phyloP scores from a whole-genome alignment of 35 echinoderm and acorn worm species.

The Acanthaster planci region DNA sequence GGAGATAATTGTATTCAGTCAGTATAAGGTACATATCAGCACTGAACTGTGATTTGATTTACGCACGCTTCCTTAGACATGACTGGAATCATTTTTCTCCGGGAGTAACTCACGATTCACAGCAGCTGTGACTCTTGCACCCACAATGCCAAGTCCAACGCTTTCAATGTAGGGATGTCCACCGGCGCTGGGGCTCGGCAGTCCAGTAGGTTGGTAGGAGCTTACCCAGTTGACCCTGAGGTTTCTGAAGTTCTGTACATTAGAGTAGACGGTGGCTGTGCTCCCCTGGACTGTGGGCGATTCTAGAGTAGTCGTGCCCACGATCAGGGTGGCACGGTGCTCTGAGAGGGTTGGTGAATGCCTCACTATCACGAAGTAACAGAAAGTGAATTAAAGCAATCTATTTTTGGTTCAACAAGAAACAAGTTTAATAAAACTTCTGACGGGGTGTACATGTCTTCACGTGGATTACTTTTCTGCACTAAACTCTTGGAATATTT shows the following conservation, averaged over 20 bases:
- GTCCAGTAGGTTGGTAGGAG: background rate
- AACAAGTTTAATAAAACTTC: too few relatives aligned
- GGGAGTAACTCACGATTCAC: slow-evolving; percentile 18
- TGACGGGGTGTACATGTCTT: too few relatives aligned
- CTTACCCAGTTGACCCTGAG: background rate
- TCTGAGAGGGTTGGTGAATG: background rate
- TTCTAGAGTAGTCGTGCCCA: slow-evolving; percentile 29
- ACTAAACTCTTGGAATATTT: too few relatives aligned
- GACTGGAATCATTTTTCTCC: too few relatives aligned
- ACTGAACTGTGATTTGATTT: too few relatives aligned
- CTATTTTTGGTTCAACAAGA: too few relatives aligned
- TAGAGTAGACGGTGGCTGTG: background rate
- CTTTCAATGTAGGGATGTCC: background rate
- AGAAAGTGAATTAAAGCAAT: too few relatives aligned
- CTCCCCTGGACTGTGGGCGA: slow-evolving; percentile 10
- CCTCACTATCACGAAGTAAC: background rate
- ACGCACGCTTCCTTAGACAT: too few relatives aligned
- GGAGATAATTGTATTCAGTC: too few relatives aligned
- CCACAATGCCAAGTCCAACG: background rate
- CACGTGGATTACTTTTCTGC: too few relatives aligned
- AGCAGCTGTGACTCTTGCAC: background rate
- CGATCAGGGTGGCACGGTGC: slow-evolving; percentile 2
- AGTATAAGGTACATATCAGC: too few relatives aligned
- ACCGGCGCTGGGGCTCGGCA: background rate
- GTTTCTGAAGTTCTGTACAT: background rate